Conservation (phyloP, 92 coral and sea anemone genomes). For the Siderastrea siderea region DNA sequence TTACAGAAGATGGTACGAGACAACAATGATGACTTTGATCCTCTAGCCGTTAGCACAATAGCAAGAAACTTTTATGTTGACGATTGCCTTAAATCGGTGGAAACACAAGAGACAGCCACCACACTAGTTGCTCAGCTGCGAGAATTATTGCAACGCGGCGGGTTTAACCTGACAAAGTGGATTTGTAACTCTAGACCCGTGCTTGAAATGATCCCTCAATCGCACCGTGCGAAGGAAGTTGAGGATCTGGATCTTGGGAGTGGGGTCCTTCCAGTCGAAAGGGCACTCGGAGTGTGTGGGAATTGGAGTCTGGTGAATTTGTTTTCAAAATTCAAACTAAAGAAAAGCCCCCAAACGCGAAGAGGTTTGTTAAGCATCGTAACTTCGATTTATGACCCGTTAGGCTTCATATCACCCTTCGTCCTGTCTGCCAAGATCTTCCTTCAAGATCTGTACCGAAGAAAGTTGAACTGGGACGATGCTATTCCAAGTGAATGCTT, state of each 20-base stretch:
- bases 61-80: conserved; percentile 49
- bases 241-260: conserved; percentile 20
- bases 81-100: conserved; percentile 48
- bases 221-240: conserved; percentile 26
- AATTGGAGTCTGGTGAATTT: conserved; percentile 35
- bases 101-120: conserved; percentile 4
- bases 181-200: conserved; percentile 25
- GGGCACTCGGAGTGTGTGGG: conserved; percentile 50
- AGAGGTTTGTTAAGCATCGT: conserved; percentile 45
- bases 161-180: conserved; percentile 44
- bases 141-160: neutral
- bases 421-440: neutral
- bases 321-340: conserved; percentile 32
- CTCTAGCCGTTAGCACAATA: conserved; percentile 13
- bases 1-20: conserved; percentile 43
- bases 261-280: conserved; percentile 30
- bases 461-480: neutral
- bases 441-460: neutral
- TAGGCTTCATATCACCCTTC: neutral
- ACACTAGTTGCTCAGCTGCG: neutral
- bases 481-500: neutral
- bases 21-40: conserved; percentile 24
- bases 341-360: conserved; percentile 45
- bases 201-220: conserved; percentile 26
- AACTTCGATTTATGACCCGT: neutral